A percentile compares a stretch with the other conserved stretches of the same genome.
Conservation (phyloP, 2,113 vertebrate genomes). For the Machaerirhynchus nigripectus region DNA sequence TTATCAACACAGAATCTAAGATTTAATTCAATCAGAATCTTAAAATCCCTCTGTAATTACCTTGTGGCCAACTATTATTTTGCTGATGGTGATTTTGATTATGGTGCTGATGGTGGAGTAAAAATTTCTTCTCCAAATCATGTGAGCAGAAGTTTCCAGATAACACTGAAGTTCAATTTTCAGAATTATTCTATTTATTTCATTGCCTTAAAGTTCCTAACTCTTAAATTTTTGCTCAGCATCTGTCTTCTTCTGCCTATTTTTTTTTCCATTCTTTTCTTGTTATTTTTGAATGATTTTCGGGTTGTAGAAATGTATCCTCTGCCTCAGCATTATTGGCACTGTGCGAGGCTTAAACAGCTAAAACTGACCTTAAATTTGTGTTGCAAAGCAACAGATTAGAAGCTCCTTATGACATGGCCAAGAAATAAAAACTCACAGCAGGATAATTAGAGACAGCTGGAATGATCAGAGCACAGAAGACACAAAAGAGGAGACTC, state of each 20-base stretch:
- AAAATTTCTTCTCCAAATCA: not conserved
- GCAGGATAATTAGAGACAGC: not conserved
- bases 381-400: not conserved
- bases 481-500: not conserved
- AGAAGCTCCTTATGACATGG: not conserved
- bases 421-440: not conserved
- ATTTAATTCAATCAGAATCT: not conserved
- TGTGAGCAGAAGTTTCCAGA: not conserved
- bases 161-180: not conserved
- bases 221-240: not conserved
- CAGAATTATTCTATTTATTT: not conserved
- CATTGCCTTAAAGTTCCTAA: not conserved
- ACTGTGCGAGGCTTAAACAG: not conserved
- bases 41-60: not conserved
- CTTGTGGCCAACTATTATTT: not conserved
- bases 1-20: not conserved
- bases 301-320: not conserved
- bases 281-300: not conserved
- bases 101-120: not conserved
- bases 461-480: not conserved
- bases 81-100: not conserved
- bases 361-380: not conserved
- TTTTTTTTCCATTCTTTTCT: not conserved
- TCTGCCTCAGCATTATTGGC: not conserved
- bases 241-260: not conserved